Percentiles rank a stretch among this genome's conserved stretches.
Evolutionary conservation across 2,797 vertebrate species (phyloP).

Genomic region (Hybognathus amarus): DNA sequence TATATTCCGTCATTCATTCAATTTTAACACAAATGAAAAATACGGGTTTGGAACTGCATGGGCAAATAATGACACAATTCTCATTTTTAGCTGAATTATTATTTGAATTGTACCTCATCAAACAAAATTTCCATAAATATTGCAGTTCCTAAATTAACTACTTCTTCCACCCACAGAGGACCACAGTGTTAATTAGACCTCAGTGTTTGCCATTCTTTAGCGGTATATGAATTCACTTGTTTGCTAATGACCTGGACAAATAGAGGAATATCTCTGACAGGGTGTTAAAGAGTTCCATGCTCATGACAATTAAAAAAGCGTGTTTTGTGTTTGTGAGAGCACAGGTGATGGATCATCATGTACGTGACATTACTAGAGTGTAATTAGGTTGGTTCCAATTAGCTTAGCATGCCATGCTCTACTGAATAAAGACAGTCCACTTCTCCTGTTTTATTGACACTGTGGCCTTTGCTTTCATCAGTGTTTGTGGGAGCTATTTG

Average conservation of each 20-base stretch:
- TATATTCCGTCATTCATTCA: neutral
- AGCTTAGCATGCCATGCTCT: slow-evolving; percentile 47
- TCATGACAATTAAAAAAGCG: slow-evolving; percentile 11
- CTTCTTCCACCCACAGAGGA: slow-evolving; percentile 27
- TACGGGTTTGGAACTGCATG: neutral
- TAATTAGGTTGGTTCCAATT: slow-evolving; percentile 43
- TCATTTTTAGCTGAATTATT: neutral
- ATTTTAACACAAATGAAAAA: neutral
- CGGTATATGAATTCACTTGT: slow-evolving; percentile 13
- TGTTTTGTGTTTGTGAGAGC: slow-evolving; percentile 21
- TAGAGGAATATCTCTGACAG: slow-evolving; percentile 19
- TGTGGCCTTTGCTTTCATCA: slow-evolving; percentile 16
- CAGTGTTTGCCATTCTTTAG: slow-evolving; percentile 33
- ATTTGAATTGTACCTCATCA: slow-evolving; percentile 1
- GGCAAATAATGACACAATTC: neutral
- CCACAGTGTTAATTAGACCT: slow-evolving; percentile 44
- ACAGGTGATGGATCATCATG: slow-evolving; percentile 41
- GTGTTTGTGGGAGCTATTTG: slow-evolving; percentile 26
- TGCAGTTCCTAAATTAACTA: slow-evolving; percentile 25
- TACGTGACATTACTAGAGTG: slow-evolving; percentile 9
- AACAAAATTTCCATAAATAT: slow-evolving; percentile 1
- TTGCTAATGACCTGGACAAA: slow-evolving; percentile 40
- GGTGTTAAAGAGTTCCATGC: slow-evolving; percentile 24
- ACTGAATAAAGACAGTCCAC: slow-evolving; percentile 34
- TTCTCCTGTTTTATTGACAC: slow-evolving; percentile 35